A percentile compares a stretch with the other conserved stretches of the same genome.
These are phyloP conservation scores for Idaea dimidiata DNA, from an alignment of 2,888 invertebrate species.

Conservation along the genomic window DNA sequence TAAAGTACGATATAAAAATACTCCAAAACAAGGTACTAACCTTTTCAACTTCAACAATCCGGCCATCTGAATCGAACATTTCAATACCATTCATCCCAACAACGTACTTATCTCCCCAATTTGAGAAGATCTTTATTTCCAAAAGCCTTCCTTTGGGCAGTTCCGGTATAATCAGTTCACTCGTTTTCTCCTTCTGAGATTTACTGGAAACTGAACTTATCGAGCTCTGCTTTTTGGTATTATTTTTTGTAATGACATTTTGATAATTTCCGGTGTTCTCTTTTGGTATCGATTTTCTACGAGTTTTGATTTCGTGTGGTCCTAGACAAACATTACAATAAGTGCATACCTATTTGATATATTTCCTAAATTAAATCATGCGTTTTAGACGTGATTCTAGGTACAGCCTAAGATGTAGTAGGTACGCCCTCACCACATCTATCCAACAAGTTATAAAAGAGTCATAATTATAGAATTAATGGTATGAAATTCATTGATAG, in stretches of 20 bases:
- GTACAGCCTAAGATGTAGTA: too few species aligned
- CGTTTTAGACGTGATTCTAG: too few species aligned
- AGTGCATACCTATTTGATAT: too few species aligned
- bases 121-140: slow-evolving; percentile 84
- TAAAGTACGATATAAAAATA: neutral
- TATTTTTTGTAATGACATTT: slow-evolving; percentile 39
- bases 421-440: too few species aligned
- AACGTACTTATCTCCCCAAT: slow-evolving; percentile 91
- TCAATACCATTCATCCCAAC: slow-evolving; percentile 91
- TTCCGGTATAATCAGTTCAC: slow-evolving; percentile 87
- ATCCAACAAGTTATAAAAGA: too few species aligned
- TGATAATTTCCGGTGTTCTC: slow-evolving; percentile 36
- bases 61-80: slow-evolving; percentile 84
- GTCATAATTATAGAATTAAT: too few species aligned
- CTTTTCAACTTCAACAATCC: slow-evolving; percentile 80
- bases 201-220: slow-evolving; percentile 45
- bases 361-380: too few species aligned
- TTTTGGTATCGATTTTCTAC: slow-evolving; percentile 38
- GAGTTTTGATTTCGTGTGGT: slow-evolving; percentile 38
- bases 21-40: slow-evolving; percentile 54
- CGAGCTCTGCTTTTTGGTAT: slow-evolving; percentile 46
- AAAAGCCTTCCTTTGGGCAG: slow-evolving; percentile 85
- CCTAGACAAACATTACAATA: slow-evolving; percentile 25
- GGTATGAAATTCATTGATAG: too few species aligned
- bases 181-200: slow-evolving; percentile 48